Evolutionary conservation across 2,797 vertebrate genomes (phyloP).

Genomic region (Valencia hispanica): DNA sequence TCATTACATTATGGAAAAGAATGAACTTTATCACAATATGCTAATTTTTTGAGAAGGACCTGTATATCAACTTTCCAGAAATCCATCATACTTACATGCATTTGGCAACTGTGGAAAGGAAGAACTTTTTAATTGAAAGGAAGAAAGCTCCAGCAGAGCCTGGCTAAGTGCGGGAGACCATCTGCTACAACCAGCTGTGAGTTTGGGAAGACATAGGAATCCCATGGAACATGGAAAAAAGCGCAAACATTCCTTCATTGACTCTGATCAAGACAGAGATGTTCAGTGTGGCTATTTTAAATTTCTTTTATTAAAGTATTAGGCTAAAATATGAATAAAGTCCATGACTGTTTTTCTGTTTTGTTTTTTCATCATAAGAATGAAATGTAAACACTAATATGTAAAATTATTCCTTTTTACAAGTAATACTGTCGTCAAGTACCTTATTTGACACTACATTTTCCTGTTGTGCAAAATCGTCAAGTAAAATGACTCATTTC

Average conservation of each 20-base stretch:
- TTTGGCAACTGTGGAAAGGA: background rate
- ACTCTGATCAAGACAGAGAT: background rate
- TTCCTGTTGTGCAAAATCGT: background rate
- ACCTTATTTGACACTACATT: background rate
- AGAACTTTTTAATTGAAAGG: background rate
- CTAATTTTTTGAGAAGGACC: too few species aligned
- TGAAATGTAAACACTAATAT: background rate
- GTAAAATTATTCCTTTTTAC: background rate
- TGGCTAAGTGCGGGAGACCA: background rate
- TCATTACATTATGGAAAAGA: too few species aligned
- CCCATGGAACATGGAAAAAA: background rate
- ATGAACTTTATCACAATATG: too few species aligned
- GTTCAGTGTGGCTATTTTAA: background rate
- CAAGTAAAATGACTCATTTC: background rate
- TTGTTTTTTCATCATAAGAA: background rate
- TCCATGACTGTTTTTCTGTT: background rate
- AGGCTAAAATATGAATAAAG: background rate
- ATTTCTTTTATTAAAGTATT: background rate
- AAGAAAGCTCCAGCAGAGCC: background rate
- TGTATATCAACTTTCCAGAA: too few species aligned
- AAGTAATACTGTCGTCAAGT: background rate
- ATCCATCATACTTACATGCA: background rate
- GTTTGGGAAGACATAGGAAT: background rate
- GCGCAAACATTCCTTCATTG: background rate
- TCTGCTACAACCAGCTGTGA: background rate